These are phyloP conservation scores for Balaeniceps rex DNA, from an alignment of 2,113 vertebrate species.

Conservation along the genomic window DNA sequence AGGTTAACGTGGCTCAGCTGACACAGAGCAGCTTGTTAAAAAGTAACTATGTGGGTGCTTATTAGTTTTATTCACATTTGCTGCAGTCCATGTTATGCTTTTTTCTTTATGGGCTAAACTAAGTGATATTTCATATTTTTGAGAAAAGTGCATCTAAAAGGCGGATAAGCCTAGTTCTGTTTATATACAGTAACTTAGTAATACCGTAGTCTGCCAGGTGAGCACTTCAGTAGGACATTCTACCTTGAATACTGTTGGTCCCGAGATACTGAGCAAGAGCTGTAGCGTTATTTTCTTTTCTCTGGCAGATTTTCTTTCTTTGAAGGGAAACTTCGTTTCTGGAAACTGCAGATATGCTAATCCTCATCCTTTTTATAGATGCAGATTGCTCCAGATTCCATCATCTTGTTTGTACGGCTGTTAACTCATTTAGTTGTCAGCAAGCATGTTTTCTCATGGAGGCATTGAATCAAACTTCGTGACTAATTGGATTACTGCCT, in stretches of 20 bases:
- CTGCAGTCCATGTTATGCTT: rapidly evolving
- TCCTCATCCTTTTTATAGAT: neutral
- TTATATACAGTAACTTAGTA: neutral
- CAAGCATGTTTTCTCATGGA: neutral
- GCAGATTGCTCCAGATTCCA: neutral
- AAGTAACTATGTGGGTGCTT: neutral
- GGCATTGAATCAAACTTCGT: neutral
- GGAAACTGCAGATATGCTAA: neutral
- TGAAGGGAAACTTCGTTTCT: neutral
- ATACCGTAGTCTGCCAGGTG: neutral
- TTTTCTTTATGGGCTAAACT: neutral
- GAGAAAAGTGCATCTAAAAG: neutral
- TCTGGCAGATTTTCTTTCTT: neutral
- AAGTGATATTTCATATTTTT: neutral
- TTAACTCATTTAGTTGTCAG: constrained; percentile 27
- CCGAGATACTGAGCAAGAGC: neutral
- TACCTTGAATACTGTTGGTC: neutral
- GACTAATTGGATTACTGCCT: constrained; percentile 2
- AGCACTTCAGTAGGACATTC: neutral
- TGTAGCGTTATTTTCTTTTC: neutral
- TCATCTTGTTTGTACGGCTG: neutral
- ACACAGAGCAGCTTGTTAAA: neutral
- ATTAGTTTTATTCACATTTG: neutral
- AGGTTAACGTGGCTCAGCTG: neutral
- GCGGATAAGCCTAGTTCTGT: neutral